phyloP scores from a whole-genome alignment of 2,888 invertebrate genomes.

The Digitonthophagus gazella region DNA sequence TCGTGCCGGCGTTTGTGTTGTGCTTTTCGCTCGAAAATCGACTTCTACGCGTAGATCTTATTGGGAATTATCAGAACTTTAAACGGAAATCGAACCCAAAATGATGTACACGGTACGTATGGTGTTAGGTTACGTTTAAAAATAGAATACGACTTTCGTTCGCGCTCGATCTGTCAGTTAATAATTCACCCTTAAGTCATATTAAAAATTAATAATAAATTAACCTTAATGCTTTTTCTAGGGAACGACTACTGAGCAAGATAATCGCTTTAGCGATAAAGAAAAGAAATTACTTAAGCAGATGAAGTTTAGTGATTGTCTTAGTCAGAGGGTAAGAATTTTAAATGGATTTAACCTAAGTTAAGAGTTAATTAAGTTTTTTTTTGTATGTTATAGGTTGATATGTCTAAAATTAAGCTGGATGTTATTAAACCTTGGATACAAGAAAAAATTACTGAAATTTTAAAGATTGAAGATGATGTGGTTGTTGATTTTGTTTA shows the following conservation, averaged over 20 bases:
- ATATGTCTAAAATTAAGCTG: conserved; percentile 97
- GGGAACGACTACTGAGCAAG: conserved; percentile 99
- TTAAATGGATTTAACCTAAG: background rate
- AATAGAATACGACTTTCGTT: conserved; percentile 19
- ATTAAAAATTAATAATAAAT: background rate
- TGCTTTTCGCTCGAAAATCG: conserved; percentile 3
- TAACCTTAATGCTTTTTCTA: conserved; percentile 46
- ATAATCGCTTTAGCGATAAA: conserved; percentile 98
- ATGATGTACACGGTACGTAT: conserved; percentile 48
- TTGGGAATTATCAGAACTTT: too few relatives aligned
- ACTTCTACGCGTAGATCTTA: too few relatives aligned
- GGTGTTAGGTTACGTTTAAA: conserved; percentile 19
- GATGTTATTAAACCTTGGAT: conserved; percentile 99
- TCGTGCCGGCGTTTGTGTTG: conserved; percentile 24
- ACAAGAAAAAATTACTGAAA: conserved; percentile 91
- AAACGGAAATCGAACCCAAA: conserved; percentile 33
- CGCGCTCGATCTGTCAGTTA: background rate
- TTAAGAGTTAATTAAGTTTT: too few relatives aligned
- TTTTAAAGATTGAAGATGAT: conserved; percentile 97
- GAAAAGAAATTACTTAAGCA: conserved; percentile 98
- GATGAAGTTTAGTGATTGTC: conserved; percentile 95
- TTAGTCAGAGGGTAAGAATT: conserved; percentile 78
- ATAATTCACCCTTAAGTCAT: conserved; percentile 6
- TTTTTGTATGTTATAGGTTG: conserved; percentile 63
- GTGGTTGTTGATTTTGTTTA: conserved; percentile 98